Evolutionary conservation across 2,113 vertebrate species (phyloP), one percentile per base, ranked within the genome.

Genomic region (Sylvilagus bachmani): DNA sequence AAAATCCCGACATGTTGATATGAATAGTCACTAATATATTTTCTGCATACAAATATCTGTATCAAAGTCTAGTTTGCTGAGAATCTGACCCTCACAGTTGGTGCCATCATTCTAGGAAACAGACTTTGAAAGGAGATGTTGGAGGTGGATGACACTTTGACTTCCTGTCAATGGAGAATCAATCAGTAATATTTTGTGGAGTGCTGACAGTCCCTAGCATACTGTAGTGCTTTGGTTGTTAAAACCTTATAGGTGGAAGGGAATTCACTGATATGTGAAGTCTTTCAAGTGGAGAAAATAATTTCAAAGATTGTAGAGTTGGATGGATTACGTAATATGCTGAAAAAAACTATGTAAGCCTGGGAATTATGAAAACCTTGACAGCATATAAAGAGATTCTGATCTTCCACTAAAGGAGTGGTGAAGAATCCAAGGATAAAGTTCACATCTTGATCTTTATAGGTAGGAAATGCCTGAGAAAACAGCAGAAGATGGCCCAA

Each of bases 201-300:
- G 7, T 17, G 6, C 1, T 29, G 33, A n/a, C 44, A 38, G 29
- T 70, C 33, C 67, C 38, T 38, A 31, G 38, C 8, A 64, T n/a
- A 22, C 78, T 96, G 4, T 4, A 31, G 74, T 16, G 27, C 33
- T 25, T 17, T 85, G 12, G 81, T 27, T 80, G 22, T 62, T 87
- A 74, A 33, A 80, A 61, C 22, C 53, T 91, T 16, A 90, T 55
- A 89, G 69, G 73, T 53, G 19, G 29, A 67, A 75, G 67, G 36
- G 91, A 93, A 71, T 66, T 85, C 79, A 85, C 16, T 71, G 44
- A 64, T 79, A 93, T 61, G 74, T 70, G 29, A 22, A 58, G 11
- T n/a, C 16, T 77, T 91, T 91, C 36, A 71, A 71, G 87, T 44
- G 58, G 80, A 96, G 31, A 73, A 80, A 89, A 73, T 38, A 69